These are phyloP conservation scores for Drosophila bocki DNA, from an alignment of 1,140 invertebrate species.

Conservation along the genomic window DNA sequence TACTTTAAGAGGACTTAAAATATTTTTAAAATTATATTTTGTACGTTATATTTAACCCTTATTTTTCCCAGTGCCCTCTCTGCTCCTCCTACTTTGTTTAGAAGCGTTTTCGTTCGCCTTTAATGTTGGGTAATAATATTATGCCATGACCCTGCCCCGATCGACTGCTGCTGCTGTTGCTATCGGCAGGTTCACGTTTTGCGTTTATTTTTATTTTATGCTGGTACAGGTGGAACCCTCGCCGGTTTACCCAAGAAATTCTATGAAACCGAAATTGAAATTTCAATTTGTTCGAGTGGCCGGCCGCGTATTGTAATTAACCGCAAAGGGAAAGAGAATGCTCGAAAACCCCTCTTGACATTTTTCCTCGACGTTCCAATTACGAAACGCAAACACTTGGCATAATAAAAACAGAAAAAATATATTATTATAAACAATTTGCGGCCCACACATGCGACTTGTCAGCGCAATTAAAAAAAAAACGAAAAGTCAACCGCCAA, in stretches of 20 bases:
- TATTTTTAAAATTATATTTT: neutral
- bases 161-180: conserved; percentile 7
- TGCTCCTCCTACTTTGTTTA: conserved; percentile 70
- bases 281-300: conserved; percentile 38
- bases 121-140: conserved; percentile 82
- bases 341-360: conserved; percentile 63
- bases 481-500: conserved; percentile 41
- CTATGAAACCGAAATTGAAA: conserved; percentile 53
- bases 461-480: conserved; percentile 62
- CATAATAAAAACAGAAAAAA: conserved; percentile 73
- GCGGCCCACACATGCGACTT: conserved; percentile 53
- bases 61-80: conserved; percentile 9
- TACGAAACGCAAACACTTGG: conserved; percentile 79
- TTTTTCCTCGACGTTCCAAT: conserved; percentile 75
- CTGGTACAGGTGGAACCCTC: conserved; percentile 76
- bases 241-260: conserved; percentile 16
- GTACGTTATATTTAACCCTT: neutral
- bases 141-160: conserved; percentile 65
- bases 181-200: conserved; percentile 71
- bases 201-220: conserved; percentile 74
- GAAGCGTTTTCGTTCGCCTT: conserved; percentile 65
- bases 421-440: conserved; percentile 54
- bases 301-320: conserved; percentile 33
- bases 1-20: neutral
- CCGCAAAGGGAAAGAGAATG: conserved; percentile 27